Base-by-base conservation (phyloP, 2,888 invertebrate genomes). In the Graphium colonna region DNA sequence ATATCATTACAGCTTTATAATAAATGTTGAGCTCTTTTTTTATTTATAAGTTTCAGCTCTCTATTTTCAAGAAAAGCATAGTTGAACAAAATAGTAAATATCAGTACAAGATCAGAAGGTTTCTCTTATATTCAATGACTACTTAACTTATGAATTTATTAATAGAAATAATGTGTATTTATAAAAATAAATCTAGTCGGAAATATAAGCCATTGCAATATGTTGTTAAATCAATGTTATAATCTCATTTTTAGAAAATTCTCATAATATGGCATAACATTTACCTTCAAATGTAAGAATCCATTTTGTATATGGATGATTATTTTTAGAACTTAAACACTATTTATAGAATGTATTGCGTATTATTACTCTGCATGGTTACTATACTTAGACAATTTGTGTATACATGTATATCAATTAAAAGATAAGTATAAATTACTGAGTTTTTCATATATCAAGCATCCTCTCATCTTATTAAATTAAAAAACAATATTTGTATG, bases 201-300 rank as follows among this genome's bases (percentile, higher is more conserved):
- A 85, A 84, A 77, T 80, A 79, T 79, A 80, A 82, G 89, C 89
- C 88, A 89, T 89, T 86, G 85, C 86, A 89, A 86, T 87, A 85
- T 78, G 71, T 71, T 75, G 43, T 75, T 74, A 73, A 76, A 60
- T 52, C 48, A 57, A 59, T 54, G 50, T 56, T 57, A 46, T 56
- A 51, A 58, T 60, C 52, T 55, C 56, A 57, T 59, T 57, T 61
- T 62, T 67, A 65, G 60, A 63, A 55, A 63, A 60, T 58, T 59
- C 60, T 59, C 57, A 59, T 62, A 54, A 44, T 60, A 59, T 52
- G 59, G 56, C 64, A 45, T 55, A 33, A 52, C 50, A 26, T 47
- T 51, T 44, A 16, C 26, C 46, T 55, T 31, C 41, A 43, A 55
- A 61, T 61, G 51, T 60, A 53, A 59, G 46, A 56, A 56, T 54